A percentile compares a stretch with the other conserved stretches of the same genome.
Conservation (phyloP, 2,113 vertebrate species). For the Tricholaema leucomelas region DNA sequence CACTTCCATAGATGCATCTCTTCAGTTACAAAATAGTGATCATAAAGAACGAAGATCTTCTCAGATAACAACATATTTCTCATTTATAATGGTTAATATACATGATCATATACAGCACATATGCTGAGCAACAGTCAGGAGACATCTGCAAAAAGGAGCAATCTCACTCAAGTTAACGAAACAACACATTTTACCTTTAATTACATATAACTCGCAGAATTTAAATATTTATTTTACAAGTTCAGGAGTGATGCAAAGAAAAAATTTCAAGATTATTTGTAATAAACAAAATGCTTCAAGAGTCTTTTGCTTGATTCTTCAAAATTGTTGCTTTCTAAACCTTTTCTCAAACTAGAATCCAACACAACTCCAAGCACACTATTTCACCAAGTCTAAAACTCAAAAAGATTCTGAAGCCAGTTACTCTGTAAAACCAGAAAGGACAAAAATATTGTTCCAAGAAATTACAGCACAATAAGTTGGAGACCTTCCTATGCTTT, state of each 20-base stretch:
- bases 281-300: not conserved
- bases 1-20: not conserved
- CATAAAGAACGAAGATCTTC: not conserved
- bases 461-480: not conserved
- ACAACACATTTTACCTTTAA: not conserved
- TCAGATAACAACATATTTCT: not conserved
- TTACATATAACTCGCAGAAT: not conserved
- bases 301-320: not conserved
- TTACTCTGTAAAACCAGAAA: not conserved
- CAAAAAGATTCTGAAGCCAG: not conserved
- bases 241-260: not conserved
- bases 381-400: not conserved
- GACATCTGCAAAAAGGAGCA: not conserved
- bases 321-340: not conserved
- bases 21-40: not conserved
- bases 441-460: not conserved
- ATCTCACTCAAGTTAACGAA: not conserved
- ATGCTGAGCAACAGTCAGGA: not conserved
- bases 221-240: not conserved
- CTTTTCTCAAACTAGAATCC: not conserved
- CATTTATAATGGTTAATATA: not conserved
- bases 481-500: not conserved
- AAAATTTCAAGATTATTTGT: not conserved
- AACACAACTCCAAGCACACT: accelerated
- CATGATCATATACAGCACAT: not conserved